Conservation (phyloP, 92 coral and sea anemone genomes). For the Palythoa caribaeorum region DNA sequence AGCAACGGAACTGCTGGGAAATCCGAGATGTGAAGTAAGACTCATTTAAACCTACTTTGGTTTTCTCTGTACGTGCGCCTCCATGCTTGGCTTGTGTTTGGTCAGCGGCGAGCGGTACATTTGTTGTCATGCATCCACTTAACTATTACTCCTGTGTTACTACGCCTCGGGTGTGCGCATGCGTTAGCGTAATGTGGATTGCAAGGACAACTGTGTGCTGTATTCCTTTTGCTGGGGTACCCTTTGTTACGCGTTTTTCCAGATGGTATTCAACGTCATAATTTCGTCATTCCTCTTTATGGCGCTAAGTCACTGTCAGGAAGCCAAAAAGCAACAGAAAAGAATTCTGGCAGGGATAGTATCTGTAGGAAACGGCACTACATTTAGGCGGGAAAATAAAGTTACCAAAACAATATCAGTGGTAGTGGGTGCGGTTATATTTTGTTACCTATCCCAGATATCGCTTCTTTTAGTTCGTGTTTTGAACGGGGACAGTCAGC, state of each 20-base stretch:
- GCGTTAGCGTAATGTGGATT: slow-evolving; percentile 21
- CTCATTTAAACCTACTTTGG: slow-evolving; percentile 52
- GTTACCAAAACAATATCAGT: slow-evolving; percentile 42
- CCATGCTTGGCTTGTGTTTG: slow-evolving; percentile 54
- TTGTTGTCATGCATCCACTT: slow-evolving; percentile 56
- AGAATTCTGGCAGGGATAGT: slow-evolving; percentile 4
- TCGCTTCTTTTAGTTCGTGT: slow-evolving; percentile 42
- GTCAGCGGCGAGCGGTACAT: slow-evolving; percentile 64
- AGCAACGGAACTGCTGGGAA: slow-evolving; percentile 49
- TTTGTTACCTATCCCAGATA: slow-evolving; percentile 47
- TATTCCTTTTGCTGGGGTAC: slow-evolving; percentile 47
- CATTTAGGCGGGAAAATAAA: slow-evolving; percentile 31
- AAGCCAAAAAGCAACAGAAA: slow-evolving; percentile 16
- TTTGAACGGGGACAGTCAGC: no score
- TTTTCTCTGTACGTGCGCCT: slow-evolving; percentile 45
- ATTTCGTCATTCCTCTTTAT: slow-evolving; percentile 30
- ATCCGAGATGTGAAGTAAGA: slow-evolving; percentile 50
- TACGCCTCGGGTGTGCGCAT: slow-evolving; percentile 31
- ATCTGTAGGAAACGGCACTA: not conserved
- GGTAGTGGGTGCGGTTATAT: slow-evolving; percentile 36
- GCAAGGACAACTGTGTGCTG: slow-evolving; percentile 40
- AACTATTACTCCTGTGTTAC: slow-evolving; percentile 48
- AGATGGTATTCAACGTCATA: slow-evolving; percentile 31
- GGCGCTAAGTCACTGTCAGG: slow-evolving; percentile 25
- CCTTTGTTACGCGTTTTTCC: slow-evolving; percentile 26